Conservation (phyloP, 2,888 invertebrate species). For the Oligia strigilis region DNA sequence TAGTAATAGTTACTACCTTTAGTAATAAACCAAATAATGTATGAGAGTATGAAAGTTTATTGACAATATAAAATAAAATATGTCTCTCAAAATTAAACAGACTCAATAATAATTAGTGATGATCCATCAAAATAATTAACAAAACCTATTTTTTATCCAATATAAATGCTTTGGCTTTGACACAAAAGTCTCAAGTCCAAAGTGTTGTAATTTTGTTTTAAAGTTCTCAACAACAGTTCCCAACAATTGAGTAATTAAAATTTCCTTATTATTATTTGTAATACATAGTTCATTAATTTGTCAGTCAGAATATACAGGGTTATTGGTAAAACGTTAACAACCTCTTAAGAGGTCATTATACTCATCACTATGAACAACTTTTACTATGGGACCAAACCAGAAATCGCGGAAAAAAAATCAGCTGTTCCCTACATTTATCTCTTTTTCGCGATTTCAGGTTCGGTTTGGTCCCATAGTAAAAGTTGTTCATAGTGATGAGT, state of each 20-base stretch:
- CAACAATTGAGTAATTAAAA: conserved; percentile 9
- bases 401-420: too few relatives aligned
- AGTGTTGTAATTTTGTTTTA: conserved; percentile 13
- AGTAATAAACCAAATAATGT: neutral
- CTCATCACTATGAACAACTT: too few relatives aligned
- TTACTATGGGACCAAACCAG: too few relatives aligned
- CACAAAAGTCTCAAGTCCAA: conserved; percentile 22
- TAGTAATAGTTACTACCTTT: neutral
- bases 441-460: too few relatives aligned
- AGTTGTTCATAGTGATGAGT: too few relatives aligned
- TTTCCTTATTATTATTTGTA: neutral
- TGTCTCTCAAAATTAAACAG: neutral
- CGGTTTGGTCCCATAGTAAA: too few relatives aligned
- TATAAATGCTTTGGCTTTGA: conserved; percentile 46
- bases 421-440: too few relatives aligned
- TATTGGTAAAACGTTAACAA: too few relatives aligned
- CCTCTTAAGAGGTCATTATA: too few relatives aligned
- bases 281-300: neutral
- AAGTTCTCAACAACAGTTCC: conserved; percentile 30
- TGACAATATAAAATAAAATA: too few relatives aligned
- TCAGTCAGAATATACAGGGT: neutral
- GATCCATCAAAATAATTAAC: neutral
- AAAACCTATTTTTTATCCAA: neutral
- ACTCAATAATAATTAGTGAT: neutral
- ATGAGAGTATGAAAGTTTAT: too few relatives aligned